These are phyloP conservation scores for Monoplex corrugatus DNA, from an alignment of 2,888 invertebrate species.

Conservation along the genomic window DNA sequence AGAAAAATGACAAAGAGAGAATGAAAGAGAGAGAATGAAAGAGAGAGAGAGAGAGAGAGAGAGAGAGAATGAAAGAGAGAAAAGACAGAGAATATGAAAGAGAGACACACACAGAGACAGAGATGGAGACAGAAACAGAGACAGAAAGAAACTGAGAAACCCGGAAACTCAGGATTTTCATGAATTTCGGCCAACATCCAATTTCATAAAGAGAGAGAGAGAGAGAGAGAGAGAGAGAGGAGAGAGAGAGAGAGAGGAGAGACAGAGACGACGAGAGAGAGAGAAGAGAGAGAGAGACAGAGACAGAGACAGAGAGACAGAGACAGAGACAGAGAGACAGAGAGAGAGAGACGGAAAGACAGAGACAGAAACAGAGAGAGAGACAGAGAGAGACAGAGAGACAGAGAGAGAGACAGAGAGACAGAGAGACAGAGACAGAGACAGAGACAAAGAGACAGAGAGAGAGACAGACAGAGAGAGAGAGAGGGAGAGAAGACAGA, in stretches of 20 bases:
- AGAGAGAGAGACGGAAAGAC: too few relatives aligned
- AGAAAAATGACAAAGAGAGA: not conserved
- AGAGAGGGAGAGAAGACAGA: not conserved
- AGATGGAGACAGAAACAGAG: not conserved
- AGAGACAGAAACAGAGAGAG: not conserved
- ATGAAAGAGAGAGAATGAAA: not conserved
- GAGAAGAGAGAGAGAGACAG: too few relatives aligned
- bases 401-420: not conserved
- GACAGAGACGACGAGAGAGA: too few relatives aligned
- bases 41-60: too few relatives aligned
- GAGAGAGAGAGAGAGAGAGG: too few relatives aligned
- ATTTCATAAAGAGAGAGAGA: not conserved
- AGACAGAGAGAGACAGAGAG: not conserved
- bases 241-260: too few relatives aligned
- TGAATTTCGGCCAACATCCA: not conserved
- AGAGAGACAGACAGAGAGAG: too few relatives aligned
- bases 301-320: too few relatives aligned
- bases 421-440: too few relatives aligned
- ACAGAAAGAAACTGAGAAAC: slow-evolving; percentile 16
- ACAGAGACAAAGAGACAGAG: too few relatives aligned
- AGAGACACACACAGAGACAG: not conserved
- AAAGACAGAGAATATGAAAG: not conserved
- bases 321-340: too few relatives aligned
- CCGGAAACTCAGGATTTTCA: too few relatives aligned
- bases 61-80: not conserved